A percentile compares a stretch with the other conserved stretches of the same genome.
phyloP scores from a whole-genome alignment of 2,113 vertebrate species.

The Turdus rufiventris region DNA sequence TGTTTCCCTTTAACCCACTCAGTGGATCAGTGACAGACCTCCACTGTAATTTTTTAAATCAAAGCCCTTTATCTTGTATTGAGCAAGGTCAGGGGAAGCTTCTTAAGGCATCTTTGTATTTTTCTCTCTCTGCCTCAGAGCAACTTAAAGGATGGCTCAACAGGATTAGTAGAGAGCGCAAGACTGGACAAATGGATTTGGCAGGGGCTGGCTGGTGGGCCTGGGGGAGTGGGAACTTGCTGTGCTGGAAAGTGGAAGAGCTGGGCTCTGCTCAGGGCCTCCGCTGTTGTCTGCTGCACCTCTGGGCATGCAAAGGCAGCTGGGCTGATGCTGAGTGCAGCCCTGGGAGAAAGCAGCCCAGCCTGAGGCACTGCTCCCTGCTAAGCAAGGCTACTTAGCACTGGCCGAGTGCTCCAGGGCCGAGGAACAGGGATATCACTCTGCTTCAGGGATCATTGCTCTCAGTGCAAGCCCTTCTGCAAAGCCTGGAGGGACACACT shows the following conservation, averaged over 20 bases:
- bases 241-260: not conserved
- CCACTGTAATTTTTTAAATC: conserved; percentile 52
- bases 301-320: not conserved
- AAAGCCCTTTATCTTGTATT: conserved; percentile 55
- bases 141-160: conserved; percentile 58
- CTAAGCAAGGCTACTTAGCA: not conserved
- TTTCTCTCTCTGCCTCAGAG: conserved; percentile 45
- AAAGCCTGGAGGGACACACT: not conserved
- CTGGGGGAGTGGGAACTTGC: not conserved
- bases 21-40: conserved; percentile 25
- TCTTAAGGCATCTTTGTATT: conserved; percentile 43
- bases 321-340: not conserved
- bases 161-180: conserved; percentile 42
- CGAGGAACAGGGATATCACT: not conserved
- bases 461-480: not conserved
- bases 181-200: conserved; percentile 61
- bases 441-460: not conserved
- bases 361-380: not conserved
- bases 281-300: not conserved
- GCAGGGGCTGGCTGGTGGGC: conserved; percentile 54
- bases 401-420: not conserved
- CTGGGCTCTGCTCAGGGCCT: not conserved
- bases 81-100: conserved; percentile 45
- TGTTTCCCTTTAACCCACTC: conserved; percentile 12
- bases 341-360: not conserved